phyloP scores from a whole-genome alignment of 2,888 invertebrate genomes.

The Platynereis dumerilii region DNA sequence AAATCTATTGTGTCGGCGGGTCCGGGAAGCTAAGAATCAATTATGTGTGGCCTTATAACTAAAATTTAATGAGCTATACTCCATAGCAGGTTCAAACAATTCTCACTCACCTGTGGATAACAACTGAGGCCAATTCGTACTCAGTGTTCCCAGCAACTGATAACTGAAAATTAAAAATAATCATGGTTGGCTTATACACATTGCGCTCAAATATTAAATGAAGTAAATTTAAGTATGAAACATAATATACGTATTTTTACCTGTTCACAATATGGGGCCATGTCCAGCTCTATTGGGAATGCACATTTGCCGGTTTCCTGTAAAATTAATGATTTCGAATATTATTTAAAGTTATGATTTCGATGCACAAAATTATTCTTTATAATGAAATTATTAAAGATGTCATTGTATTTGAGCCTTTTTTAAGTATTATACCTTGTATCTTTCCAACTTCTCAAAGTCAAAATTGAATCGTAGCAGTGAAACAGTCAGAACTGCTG shows the following conservation, averaged over 20 bases:
- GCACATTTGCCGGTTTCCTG: slow-evolving; percentile 60
- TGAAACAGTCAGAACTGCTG: slow-evolving; percentile 62
- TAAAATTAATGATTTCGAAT: slow-evolving; percentile 18
- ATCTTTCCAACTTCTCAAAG: slow-evolving; percentile 55
- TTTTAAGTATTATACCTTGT: slow-evolving; percentile 53
- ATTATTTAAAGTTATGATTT: slow-evolving; percentile 2
- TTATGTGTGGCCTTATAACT: too few species aligned
- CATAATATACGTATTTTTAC: too few species aligned
- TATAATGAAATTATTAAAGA: too few species aligned
- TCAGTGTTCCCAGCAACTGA: slow-evolving; percentile 38
- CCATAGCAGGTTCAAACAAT: too few species aligned
- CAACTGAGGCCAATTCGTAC: slow-evolving; percentile 63
- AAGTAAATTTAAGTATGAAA: too few species aligned
- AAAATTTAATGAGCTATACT: too few species aligned
- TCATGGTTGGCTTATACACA: too few species aligned
- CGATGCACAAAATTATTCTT: background rate
- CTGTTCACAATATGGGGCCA: slow-evolving; percentile 57
- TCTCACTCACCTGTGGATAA: slow-evolving; percentile 54
- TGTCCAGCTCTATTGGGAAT: slow-evolving; percentile 59
- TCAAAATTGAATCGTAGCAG: slow-evolving; percentile 63
- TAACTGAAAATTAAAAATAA: slow-evolving; percentile 10
- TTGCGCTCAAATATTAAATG: too few species aligned
- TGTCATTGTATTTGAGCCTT: too few species aligned
- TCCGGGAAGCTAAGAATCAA: too few species aligned
- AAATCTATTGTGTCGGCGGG: too few species aligned